phyloP scores from a whole-genome alignment of 2,888 invertebrate species.

The Philereme transversata region DNA sequence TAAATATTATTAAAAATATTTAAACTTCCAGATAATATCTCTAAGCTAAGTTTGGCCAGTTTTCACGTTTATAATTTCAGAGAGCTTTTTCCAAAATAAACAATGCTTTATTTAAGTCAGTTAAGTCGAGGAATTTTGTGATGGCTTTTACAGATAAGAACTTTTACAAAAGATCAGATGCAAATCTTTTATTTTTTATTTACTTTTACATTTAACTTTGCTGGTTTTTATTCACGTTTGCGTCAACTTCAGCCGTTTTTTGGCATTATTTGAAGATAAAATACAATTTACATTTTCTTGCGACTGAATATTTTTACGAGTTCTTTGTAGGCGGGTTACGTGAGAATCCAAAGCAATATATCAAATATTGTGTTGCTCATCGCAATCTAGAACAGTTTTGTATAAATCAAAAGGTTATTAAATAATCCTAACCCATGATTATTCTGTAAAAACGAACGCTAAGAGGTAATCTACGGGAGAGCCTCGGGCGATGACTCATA shows the following conservation, averaged over 20 bases:
- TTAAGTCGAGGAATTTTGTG: constrained; percentile 14
- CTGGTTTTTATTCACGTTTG: constrained; percentile 24
- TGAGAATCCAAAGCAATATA: constrained; percentile 37
- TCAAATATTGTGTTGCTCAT: constrained; percentile 41
- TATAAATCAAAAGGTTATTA: constrained; percentile 55
- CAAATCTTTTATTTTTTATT: constrained; percentile 24
- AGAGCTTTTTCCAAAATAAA: not conserved
- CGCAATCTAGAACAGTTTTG: constrained; percentile 53
- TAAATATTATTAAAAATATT: no score
- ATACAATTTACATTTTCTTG: constrained; percentile 19
- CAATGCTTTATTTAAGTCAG: constrained; percentile 7
- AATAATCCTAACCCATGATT: constrained; percentile 48
- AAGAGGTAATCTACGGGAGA: constrained; percentile 44
- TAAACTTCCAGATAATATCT: not conserved
- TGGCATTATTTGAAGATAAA: constrained; percentile 20
- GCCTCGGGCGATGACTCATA: constrained; percentile 51
- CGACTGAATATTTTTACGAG: constrained; percentile 4
- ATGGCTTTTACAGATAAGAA: constrained; percentile 19
- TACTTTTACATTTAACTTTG: constrained; percentile 18
- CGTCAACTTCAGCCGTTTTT: constrained; percentile 18
- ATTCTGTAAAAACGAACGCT: constrained; percentile 51
- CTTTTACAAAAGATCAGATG: constrained; percentile 28
- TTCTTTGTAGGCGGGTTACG: constrained; percentile 31
- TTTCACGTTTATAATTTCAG: not conserved
- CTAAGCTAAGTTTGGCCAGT: not conserved